Conservation (phyloP, 1,140 invertebrate genomes). For the Euborellia annulipes region DNA sequence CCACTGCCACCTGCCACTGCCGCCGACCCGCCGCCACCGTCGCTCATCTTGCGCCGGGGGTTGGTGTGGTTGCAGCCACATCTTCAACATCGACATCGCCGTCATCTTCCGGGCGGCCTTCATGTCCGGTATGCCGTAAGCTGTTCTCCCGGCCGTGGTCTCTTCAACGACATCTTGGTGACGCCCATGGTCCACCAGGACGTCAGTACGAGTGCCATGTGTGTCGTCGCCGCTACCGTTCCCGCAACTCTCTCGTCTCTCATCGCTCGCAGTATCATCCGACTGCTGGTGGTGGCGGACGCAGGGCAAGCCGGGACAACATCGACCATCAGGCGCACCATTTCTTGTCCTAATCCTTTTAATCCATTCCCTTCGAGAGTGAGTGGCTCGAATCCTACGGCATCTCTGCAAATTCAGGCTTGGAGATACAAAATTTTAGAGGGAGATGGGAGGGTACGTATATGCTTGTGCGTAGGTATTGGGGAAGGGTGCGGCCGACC, state of each 20-base stretch:
- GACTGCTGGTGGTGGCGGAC: constrained; percentile 6
- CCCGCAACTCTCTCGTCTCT: constrained; percentile 34
- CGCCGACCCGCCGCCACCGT: constrained; percentile 4
- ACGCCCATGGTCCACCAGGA: constrained; percentile 34
- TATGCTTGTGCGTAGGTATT: too few relatives aligned
- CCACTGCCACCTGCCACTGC: too few relatives aligned
- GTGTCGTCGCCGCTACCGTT: constrained; percentile 34
- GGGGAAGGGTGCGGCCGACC: too few relatives aligned
- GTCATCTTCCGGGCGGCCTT: constrained; percentile 15
- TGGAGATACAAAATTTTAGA: too few relatives aligned
- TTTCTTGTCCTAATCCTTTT: constrained; percentile 13
- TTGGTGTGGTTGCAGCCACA: constrained; percentile 5
- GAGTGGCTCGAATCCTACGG: too few relatives aligned
- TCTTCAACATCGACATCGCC: constrained; percentile 7
- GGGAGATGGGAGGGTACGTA: too few relatives aligned
- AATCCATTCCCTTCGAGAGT: background rate
- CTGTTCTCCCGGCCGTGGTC: constrained; percentile 35
- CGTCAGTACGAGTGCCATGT: constrained; percentile 31
- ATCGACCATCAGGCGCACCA: too few relatives aligned
- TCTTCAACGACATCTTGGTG: constrained; percentile 33
- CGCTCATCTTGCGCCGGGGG: constrained; percentile 5
- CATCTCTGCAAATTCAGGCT: too few relatives aligned
- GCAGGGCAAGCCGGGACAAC: background rate
- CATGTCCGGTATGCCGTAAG: constrained; percentile 32
- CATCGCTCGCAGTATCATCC: constrained; percentile 36